Conservation (phyloP, 2,888 invertebrate genomes). For the Schizotus pectinicornis region DNA sequence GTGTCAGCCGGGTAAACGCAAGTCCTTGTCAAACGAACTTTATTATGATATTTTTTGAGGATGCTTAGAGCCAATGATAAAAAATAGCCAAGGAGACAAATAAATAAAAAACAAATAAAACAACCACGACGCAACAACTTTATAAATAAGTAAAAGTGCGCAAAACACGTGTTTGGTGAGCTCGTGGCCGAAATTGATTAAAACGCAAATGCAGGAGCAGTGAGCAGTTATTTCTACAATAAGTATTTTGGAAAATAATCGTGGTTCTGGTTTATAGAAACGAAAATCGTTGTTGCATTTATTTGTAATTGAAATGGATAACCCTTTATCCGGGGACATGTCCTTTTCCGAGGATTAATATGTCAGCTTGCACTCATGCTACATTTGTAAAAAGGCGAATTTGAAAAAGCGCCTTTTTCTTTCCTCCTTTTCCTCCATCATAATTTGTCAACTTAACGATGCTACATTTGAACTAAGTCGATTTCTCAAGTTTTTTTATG, state of each 20-base stretch:
- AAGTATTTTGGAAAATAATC: not conserved
- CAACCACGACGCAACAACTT: too few species aligned
- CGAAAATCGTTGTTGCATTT: conserved; percentile 8
- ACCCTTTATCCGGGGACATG: conserved; percentile 22
- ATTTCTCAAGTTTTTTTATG: conserved; percentile 39
- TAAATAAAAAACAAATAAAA: too few species aligned
- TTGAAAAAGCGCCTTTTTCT: conserved; percentile 39
- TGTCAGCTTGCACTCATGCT: conserved; percentile 23
- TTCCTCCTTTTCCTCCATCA: conserved; percentile 41
- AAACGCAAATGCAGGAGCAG: too few species aligned
- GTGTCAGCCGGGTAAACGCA: too few species aligned
- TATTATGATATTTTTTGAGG: too few species aligned
- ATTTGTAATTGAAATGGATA: conserved; percentile 22
- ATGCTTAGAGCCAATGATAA: too few species aligned
- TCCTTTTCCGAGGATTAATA: conserved; percentile 24
- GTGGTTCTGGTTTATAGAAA: not conserved
- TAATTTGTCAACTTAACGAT: conserved; percentile 47
- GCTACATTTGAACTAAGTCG: conserved; percentile 45
- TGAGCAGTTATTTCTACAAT: not conserved
- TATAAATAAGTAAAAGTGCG: too few species aligned
- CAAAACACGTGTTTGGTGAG: too few species aligned
- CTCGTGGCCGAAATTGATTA: too few species aligned
- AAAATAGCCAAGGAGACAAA: too few species aligned
- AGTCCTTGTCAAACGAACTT: too few species aligned
- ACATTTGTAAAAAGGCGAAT: conserved; percentile 31